A percentile compares a stretch with the other conserved stretches of the same genome.
phyloP scores from a whole-genome alignment of 1,140 invertebrate genomes.

The Tetragnatha versicolor region DNA sequence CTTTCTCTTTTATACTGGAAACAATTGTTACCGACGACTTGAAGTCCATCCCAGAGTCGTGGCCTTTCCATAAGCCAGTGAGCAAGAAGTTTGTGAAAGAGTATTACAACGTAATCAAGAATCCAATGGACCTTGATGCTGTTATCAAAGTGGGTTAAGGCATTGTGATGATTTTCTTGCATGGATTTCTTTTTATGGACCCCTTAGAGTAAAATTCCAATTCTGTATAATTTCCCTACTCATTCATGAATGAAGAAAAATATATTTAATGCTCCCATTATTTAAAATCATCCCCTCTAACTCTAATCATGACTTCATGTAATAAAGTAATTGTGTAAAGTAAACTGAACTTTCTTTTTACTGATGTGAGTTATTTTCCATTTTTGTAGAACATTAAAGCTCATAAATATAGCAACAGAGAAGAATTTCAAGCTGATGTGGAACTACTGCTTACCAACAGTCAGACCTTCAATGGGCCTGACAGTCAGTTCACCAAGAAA shows the following conservation, averaged over 20 bases:
- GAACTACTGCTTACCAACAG: conserved; percentile 89
- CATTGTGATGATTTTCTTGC: neutral
- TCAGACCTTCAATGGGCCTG: conserved; percentile 86
- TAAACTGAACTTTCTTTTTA: too few relatives aligned
- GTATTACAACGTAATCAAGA: conserved; percentile 92
- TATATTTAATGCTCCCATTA: neutral
- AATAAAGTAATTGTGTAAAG: too few relatives aligned
- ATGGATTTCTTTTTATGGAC: neutral
- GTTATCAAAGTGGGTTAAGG: conserved; percentile 74
- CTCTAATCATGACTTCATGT: too few relatives aligned
- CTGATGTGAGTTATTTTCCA: conserved; percentile 38
- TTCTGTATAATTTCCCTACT: neutral
- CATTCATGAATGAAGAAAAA: neutral
- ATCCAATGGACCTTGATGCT: conserved; percentile 93
- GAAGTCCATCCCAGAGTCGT: conserved; percentile 86
- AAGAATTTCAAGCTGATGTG: conserved; percentile 87
- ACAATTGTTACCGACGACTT: conserved; percentile 87
- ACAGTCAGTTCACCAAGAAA: conserved; percentile 86
- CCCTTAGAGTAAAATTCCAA: neutral
- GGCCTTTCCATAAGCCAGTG: conserved; percentile 95
- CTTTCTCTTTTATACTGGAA: conserved; percentile 92
- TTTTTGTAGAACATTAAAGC: conserved; percentile 70
- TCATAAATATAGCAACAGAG: conserved; percentile 89
- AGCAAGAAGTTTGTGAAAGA: conserved; percentile 92
- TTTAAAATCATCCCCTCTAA: neutral